Base-by-base conservation (phyloP, 2,113 vertebrate species). In the Fulica atra region DNA sequence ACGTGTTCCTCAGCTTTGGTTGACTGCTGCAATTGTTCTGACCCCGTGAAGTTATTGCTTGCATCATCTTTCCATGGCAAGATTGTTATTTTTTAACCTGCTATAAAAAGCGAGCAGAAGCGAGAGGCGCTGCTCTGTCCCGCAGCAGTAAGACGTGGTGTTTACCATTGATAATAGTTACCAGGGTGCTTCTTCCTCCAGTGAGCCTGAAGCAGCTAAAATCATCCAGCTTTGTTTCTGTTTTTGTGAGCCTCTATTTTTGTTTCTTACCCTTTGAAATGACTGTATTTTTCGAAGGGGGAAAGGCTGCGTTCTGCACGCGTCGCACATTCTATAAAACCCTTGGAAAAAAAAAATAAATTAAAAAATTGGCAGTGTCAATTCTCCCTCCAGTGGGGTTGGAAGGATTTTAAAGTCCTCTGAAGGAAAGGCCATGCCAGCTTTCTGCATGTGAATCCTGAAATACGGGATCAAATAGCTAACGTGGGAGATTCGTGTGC, bases 281-380 rank as follows among this genome's bases (percentile, higher is more conserved):
- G 81, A 93, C 95, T 92, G 95, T 96, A 79, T 98, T 97, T 96
- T 97, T 64, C 94, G 94, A 92, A 96, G 91, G 95, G 96, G 95
- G 81, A 70, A 96, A 96, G 95, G 31, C 87, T 77, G 90, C 25
- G 11, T 98, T 96, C 89, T 95, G 95, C 96, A 96, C 86, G 69
- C 95, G 79, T 91, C 79, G 96, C 92, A 97, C 96, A 96, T 95
- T 95, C 95, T 93, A 66, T 92, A 96, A 98, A 98, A 93, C 92
- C 94, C 96, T 89, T 69, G 72, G 80, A 86, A 82, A 90, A 72
- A 46, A 46, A 81, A 26, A 78, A 86, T 42, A 83, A 23, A 78
- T 85, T 79, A 90, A 71, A 91, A 81, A 92, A 85, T 86, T 97
- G 90, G 95, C 97, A 94, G 93, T 42, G 79, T 64, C 77, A 93